These are phyloP conservation scores for Alectura lathami DNA, from an alignment of 2,113 vertebrate genomes.

Conservation along the genomic window DNA sequence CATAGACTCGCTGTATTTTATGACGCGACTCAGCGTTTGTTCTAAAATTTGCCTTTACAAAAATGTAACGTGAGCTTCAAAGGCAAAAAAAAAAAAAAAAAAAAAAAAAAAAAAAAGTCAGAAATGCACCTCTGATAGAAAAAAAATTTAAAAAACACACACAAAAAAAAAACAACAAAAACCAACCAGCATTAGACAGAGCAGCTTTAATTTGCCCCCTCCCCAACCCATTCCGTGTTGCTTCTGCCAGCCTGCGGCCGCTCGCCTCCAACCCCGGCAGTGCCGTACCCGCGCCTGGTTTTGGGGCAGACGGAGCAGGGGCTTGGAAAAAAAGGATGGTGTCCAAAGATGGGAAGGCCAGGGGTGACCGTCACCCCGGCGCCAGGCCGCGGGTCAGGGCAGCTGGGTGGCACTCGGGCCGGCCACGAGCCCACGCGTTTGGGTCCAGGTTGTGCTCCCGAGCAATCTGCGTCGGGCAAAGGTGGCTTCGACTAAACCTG, in stretches of 20 bases:
- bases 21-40: neutral
- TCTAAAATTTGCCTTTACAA: slow-evolving; percentile 10
- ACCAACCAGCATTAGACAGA: neutral
- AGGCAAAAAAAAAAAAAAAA: neutral
- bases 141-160: too few species aligned
- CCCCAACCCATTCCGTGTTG: neutral
- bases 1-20: neutral
- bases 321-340: neutral
- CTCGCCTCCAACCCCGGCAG: neutral
- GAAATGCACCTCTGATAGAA: neutral
- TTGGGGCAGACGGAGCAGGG: neutral
- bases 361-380: neutral
- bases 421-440: neutral
- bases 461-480: slow-evolving; percentile 39
- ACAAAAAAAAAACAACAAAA: too few species aligned
- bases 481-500: slow-evolving; percentile 39
- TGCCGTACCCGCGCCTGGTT: neutral
- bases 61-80: neutral
- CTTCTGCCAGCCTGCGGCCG: neutral
- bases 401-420: neutral
- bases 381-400: neutral
- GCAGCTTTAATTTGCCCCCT: slow-evolving; percentile 8
- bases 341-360: neutral
- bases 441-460: slow-evolving; percentile 14
- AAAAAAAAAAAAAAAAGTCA: neutral